Conservation (phyloP, 2,797 vertebrate genomes). For the Hylomyscus alleni region DNA sequence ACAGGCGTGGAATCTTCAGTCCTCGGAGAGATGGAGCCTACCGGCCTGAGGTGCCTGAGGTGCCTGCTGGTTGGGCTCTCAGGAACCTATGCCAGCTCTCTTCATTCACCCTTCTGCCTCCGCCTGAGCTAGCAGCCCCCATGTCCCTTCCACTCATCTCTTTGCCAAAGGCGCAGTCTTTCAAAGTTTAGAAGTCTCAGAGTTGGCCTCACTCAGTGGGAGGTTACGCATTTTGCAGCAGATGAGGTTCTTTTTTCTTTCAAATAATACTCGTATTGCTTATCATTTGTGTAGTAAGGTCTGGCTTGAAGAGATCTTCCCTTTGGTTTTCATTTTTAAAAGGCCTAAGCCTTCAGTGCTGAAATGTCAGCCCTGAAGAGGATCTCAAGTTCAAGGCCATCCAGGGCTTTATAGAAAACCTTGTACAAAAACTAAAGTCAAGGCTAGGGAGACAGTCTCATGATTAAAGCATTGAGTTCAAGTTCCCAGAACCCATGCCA, state of each 20-base stretch:
- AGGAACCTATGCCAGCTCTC: not conserved
- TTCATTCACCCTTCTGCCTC: not conserved
- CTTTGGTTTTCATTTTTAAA: slow-evolving; percentile 6
- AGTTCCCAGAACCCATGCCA: not conserved
- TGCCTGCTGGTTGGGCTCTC: not conserved
- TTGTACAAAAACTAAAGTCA: not conserved
- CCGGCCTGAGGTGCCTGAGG: too few relatives aligned
- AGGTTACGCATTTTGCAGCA: not conserved
- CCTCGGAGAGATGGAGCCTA: not conserved
- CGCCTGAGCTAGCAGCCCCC: too few relatives aligned
- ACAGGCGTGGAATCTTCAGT: not conserved
- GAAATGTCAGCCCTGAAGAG: not conserved
- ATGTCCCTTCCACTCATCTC: not conserved
- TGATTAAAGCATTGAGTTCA: not conserved
- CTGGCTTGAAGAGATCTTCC: not conserved
- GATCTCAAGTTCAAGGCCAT: not conserved
- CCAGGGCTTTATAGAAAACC: not conserved
- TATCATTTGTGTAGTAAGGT: not conserved
- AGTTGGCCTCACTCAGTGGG: not conserved
- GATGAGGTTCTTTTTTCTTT: not conserved
- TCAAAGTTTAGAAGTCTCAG: not conserved
- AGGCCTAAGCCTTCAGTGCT: too few relatives aligned
- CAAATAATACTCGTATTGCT: not conserved
- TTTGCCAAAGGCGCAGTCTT: not conserved
- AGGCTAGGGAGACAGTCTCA: not conserved